Evolutionary conservation across 2,797 vertebrate species (phyloP).

Genomic region (Lacerta bilineata): DNA sequence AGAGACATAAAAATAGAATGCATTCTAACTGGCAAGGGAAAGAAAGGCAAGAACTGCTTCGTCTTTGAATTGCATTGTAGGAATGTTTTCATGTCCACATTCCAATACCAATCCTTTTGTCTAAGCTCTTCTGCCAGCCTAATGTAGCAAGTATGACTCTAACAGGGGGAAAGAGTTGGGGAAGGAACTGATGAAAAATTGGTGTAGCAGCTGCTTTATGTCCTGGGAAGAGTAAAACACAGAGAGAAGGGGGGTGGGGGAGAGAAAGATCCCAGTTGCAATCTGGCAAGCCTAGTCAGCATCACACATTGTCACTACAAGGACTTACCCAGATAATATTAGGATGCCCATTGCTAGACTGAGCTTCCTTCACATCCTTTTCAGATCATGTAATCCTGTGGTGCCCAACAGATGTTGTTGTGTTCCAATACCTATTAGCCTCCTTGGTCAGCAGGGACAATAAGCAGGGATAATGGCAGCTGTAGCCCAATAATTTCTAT

Average conservation of each 20-base stretch:
- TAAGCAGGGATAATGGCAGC: too few species aligned
- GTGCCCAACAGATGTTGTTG: too few species aligned
- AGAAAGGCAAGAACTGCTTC: neutral
- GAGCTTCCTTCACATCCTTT: neutral
- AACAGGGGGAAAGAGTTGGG: neutral
- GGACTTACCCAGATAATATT: neutral
- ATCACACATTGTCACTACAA: neutral
- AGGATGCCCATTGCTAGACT: neutral
- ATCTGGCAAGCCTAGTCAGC: neutral
- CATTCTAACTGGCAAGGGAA: slow-evolving; percentile 35
- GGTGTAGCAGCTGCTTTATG: neutral
- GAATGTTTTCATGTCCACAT: neutral
- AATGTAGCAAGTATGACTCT: neutral
- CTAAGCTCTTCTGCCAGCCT: neutral
- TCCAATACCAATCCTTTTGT: neutral
- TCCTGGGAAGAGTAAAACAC: neutral
- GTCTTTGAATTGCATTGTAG: neutral
- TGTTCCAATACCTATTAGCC: too few species aligned
- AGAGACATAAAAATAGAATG: slow-evolving; percentile 59
- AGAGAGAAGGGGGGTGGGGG: too few species aligned
- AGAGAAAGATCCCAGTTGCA: neutral
- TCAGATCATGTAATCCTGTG: neutral
- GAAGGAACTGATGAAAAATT: neutral
- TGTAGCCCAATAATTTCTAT: too few species aligned
- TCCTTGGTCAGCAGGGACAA: too few species aligned